Evolutionary conservation across 2,113 vertebrate genomes (phyloP).

Genomic region (Noctilio leporinus): DNA sequence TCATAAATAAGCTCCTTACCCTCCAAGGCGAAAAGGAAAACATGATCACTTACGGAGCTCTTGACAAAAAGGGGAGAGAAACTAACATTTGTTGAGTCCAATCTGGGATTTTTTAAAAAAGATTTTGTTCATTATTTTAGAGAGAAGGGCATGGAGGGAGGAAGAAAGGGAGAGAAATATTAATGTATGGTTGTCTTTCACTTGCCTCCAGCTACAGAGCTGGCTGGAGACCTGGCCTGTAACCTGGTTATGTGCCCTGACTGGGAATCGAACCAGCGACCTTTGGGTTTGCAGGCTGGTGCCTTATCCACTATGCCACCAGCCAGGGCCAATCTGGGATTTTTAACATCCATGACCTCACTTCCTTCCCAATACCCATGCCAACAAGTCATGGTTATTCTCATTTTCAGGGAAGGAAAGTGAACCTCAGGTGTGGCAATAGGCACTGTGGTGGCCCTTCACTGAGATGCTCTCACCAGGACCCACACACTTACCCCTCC

Average conservation of each 20-base stretch:
- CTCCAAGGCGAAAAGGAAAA: conserved; percentile 28
- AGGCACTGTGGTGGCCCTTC: neutral
- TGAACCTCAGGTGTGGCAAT: neutral
- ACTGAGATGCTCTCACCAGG: neutral
- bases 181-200: no score
- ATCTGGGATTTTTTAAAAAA: neutral
- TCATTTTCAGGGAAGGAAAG: neutral
- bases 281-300: no score
- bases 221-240: no score
- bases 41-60: neutral
- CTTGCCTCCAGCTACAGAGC: no score
- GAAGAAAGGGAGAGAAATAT: no score
- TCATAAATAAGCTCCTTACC: neutral
- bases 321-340: neutral
- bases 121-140: no score
- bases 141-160: no score
- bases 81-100: neutral
- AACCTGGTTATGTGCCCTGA: no score
- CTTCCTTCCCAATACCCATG: neutral
- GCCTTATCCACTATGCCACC: no score
- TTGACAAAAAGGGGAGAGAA: neutral
- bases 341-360: neutral
- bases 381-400: neutral
- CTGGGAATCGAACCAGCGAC: no score
- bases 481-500: neutral